Evolutionary conservation across 1,140 invertebrate genomes (phyloP).

Genomic region (Chironomus striatipennis): DNA sequence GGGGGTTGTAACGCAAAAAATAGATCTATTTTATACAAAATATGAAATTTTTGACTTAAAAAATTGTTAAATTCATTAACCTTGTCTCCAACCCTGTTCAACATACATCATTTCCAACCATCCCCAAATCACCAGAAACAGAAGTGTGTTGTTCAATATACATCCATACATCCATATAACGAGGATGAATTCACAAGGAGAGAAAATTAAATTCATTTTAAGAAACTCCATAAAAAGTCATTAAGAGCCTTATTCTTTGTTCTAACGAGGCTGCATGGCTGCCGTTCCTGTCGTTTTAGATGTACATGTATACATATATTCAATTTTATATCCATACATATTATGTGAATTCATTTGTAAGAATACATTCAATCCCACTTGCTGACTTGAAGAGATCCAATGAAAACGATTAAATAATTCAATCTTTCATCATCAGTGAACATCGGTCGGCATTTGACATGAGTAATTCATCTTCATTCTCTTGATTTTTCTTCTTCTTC

Average conservation of each 20-base stretch:
- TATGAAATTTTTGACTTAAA: no score
- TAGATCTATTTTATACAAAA: no score
- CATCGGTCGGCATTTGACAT: conserved; percentile 21
- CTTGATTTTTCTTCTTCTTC: neutral
- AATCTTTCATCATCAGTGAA: conserved; percentile 22
- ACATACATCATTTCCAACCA: no score
- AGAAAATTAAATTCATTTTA: neutral
- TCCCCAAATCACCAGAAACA: neutral
- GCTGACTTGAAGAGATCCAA: neutral
- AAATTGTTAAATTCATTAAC: no score
- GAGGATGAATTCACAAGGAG: neutral
- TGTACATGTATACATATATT: no score
- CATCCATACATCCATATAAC: neutral
- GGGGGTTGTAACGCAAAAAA: no score
- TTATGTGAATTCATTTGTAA: no score
- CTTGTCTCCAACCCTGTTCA: no score
- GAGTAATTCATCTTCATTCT: conserved; percentile 21
- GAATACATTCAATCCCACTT: neutral
- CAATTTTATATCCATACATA: no score
- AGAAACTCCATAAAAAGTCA: conserved; percentile 4
- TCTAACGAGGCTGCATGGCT: conserved; percentile 5
- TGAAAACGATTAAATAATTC: conserved; percentile 23
- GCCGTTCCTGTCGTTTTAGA: neutral
- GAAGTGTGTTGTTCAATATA: neutral
- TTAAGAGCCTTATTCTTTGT: neutral